phyloP scores from a whole-genome alignment of 2,888 invertebrate genomes.

The Norana najaformis region DNA sequence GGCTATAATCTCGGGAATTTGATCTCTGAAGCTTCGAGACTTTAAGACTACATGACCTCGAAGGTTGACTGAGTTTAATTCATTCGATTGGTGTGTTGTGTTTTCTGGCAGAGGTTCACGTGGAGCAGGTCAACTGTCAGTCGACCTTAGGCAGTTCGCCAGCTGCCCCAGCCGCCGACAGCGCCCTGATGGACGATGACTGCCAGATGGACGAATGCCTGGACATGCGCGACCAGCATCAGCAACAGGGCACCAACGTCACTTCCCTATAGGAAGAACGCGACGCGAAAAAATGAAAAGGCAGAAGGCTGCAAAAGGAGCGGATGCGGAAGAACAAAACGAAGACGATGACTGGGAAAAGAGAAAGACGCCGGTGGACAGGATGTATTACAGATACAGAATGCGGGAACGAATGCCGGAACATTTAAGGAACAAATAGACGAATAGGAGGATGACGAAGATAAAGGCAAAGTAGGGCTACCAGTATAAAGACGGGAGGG shows the following conservation, averaged over 20 bases:
- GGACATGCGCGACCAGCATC: neutral
- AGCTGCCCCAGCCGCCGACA: neutral
- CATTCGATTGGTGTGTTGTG: neutral
- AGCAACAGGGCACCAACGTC: neutral
- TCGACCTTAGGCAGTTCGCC: neutral
- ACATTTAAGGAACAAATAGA: neutral
- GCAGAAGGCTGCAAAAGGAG: neutral
- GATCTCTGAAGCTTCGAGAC: too few relatives aligned
- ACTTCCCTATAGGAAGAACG: neutral
- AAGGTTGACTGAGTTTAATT: too few relatives aligned
- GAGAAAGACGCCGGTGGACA: too few relatives aligned
- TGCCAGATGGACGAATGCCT: neutral
- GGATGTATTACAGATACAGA: neutral
- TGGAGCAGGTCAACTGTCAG: conserved; percentile 7
- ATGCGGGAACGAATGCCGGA: neutral
- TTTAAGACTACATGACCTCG: too few relatives aligned
- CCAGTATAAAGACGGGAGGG: neutral
- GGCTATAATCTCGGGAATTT: too few relatives aligned
- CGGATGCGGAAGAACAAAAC: neutral
- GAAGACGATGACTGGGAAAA: neutral
- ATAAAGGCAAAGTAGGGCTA: neutral
- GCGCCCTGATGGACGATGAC: neutral
- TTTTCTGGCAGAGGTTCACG: neutral
- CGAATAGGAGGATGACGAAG: neutral
- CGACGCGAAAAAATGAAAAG: neutral